A percentile compares a stretch with the other conserved stretches of the same genome.
Evolutionary conservation across 2,888 invertebrate genomes (phyloP).

Genomic region (Masnerella sp.): DNA sequence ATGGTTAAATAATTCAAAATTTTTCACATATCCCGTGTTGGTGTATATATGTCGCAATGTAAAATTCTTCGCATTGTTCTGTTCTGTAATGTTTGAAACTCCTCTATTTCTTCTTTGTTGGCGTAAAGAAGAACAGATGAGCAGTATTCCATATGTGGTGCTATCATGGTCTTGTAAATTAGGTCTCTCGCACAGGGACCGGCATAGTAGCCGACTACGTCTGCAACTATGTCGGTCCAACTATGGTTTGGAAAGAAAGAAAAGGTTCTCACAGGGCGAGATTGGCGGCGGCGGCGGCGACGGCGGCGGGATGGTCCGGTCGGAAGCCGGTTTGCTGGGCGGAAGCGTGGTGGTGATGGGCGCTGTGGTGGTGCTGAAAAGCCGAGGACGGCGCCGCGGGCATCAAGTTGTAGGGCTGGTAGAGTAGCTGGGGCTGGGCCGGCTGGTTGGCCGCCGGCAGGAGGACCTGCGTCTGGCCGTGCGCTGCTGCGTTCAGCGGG

Average conservation of each 20-base stretch:
- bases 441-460: constrained; percentile 64
- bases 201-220: too few species aligned
- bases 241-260: constrained; percentile 38
- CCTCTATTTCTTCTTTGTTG: too few species aligned
- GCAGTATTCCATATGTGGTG: too few species aligned
- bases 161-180: too few species aligned
- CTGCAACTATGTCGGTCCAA: constrained; percentile 31
- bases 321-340: constrained; percentile 63
- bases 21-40: too few species aligned
- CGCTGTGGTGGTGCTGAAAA: constrained; percentile 67
- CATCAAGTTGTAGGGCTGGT: constrained; percentile 76
- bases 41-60: too few species aligned
- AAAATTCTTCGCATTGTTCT: too few species aligned
- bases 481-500: constrained; percentile 64
- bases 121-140: too few species aligned
- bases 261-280: constrained; percentile 66
- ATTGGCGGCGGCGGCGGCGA: constrained; percentile 62
- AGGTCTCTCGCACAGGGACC: too few species aligned
- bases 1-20: too few species aligned
- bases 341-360: constrained; percentile 59
- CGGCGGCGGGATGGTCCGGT: constrained; percentile 63
- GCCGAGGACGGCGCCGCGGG: constrained; percentile 68
- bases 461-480: constrained; percentile 70
- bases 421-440: constrained; percentile 72
- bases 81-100: too few species aligned